Evolutionary conservation across 2,888 invertebrate species (phyloP).

Genomic region (Zaprionus obscuricornis): DNA sequence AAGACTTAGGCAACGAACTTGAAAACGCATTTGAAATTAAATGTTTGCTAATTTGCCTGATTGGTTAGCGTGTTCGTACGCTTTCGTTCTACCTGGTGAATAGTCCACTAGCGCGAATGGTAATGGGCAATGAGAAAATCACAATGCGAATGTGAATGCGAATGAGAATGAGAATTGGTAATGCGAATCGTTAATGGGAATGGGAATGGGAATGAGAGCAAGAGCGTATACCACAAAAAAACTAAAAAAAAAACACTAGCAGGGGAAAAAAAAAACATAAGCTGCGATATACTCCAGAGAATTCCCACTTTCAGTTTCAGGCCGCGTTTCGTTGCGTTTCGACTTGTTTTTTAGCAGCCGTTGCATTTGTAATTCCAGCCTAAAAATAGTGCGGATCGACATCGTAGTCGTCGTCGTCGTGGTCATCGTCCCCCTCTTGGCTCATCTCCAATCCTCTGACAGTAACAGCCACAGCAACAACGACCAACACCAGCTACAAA

Average conservation of each 20-base stretch:
- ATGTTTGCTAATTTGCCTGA: constrained; percentile 74
- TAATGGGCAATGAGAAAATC: background rate
- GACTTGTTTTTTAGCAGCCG: constrained; percentile 39
- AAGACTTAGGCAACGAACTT: constrained; percentile 74
- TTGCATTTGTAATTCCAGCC: constrained; percentile 45
- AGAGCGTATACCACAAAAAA: too few relatives aligned
- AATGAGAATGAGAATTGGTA: background rate
- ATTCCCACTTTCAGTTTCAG: constrained; percentile 80
- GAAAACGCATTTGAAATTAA: constrained; percentile 65
- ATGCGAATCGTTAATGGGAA: background rate
- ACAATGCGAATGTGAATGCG: background rate
- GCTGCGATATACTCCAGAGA: constrained; percentile 71
- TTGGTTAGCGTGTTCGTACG: constrained; percentile 46
- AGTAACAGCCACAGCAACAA: constrained; percentile 3
- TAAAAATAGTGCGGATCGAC: constrained; percentile 66
- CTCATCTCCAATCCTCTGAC: constrained; percentile 63
- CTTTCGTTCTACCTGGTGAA: constrained; percentile 35
- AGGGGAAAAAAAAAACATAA: constrained; percentile 13
- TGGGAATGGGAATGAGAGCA: background rate
- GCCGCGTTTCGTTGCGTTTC: constrained; percentile 46
- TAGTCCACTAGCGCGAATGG: background rate
- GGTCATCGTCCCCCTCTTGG: constrained; percentile 24
- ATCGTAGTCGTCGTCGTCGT: constrained; percentile 45
- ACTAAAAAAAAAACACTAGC: background rate
- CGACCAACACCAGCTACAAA: constrained; percentile 23